Conservation (phyloP, 2,797 vertebrate genomes). For the Oreochromis mossambicus region DNA sequence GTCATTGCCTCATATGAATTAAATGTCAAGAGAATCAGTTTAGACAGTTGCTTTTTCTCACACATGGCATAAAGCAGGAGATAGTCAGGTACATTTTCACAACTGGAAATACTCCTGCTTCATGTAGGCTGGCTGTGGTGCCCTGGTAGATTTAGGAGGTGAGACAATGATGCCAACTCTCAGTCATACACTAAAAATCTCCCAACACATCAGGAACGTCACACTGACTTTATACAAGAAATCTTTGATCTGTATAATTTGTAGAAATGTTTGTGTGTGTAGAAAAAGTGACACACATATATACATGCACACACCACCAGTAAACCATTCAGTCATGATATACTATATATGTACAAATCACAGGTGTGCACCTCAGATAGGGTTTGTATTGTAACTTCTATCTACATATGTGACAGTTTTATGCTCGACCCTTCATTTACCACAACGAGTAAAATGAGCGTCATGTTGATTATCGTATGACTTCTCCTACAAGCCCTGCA, state of each 20-base stretch:
- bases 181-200: neutral
- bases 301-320: neutral
- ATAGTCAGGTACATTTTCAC: neutral
- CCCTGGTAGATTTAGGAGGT: neutral
- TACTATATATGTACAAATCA: conserved; percentile 14
- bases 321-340: conserved; percentile 3
- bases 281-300: neutral
- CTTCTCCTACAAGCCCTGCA: conserved; percentile 5
- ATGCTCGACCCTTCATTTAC: conserved; percentile 5
- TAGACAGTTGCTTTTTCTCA: neutral
- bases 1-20: neutral
- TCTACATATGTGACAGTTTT: neutral
- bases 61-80: neutral
- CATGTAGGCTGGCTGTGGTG: neutral
- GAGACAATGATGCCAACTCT: neutral
- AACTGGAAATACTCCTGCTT: neutral
- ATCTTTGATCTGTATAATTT: neutral
- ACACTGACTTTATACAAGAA: accelerated
- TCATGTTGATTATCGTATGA: conserved; percentile 32
- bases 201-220: neutral
- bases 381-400: conserved; percentile 14
- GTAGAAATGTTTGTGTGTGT: accelerated
- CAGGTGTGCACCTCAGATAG: conserved; percentile 29
- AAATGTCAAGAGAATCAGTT: neutral
- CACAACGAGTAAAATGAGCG: conserved; percentile 20